Base-by-base conservation (phyloP, 1,140 invertebrate genomes). In the Drosophila truncata region DNA sequence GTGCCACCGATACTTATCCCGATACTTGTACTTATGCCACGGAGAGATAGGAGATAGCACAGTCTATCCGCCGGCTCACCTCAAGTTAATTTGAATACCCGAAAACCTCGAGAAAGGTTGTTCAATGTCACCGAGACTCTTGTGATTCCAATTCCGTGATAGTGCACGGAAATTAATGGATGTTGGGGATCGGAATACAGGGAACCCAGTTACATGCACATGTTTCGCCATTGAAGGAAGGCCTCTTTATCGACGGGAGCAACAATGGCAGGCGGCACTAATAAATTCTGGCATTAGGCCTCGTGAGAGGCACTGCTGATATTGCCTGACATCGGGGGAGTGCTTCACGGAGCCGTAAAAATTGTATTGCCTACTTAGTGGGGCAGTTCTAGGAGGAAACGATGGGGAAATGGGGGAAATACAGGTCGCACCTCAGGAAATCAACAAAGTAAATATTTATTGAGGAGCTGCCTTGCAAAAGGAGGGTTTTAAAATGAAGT, bases 111-210 rank as follows among this genome's bases (percentile, higher is more conserved):
- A 67, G 71, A 87, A 87, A 82, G 76, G 84, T 82, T 86, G 75
- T 62, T 77, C 76, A 80, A 75, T 74, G 78, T 74, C 82, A 55
- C 31, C 65, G 73, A 3, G 49, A 16, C 57, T 72, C 57, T 44
- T 41, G 46, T 57, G 84, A 86, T 88, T 87, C 65, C 82, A 69
- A 82, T 87, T 77, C 71, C 66, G 74, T 72, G 84, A 86, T 86
- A 86, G 84, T 86, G 84, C 83, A 80, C 57, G 65, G 64, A 83
- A 55, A 86, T 86, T 77, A 86, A 86, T 86, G 76, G 60, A 77
- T 73, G 55, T 77, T 29, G 42, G 66, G 66, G 49, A 71, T 69
- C 25, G 39, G 39, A 11, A 50, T 13, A 10, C 6, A 2, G 23
- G 18, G 13, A 29, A 6, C 18, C 18, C 31, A 25, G 25, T 42